Conservation (phyloP, 2,797 vertebrate species). For the Peromyscus attwateri region DNA sequence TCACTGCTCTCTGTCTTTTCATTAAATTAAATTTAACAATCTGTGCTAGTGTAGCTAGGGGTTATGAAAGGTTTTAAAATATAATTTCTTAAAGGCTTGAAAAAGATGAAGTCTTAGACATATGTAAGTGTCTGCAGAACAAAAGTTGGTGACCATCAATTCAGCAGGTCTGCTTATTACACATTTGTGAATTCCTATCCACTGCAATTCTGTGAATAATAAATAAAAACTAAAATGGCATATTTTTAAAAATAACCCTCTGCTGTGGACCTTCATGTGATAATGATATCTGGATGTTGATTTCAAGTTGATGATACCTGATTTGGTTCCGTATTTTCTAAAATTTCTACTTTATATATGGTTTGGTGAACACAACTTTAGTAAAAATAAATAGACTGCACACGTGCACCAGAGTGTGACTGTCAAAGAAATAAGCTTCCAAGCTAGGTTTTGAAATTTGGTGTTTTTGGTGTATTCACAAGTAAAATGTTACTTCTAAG, state of each 20-base stretch:
- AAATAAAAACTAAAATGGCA: slow-evolving; percentile 35
- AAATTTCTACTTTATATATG: slow-evolving; percentile 13
- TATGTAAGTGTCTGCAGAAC: neutral
- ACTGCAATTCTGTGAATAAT: neutral
- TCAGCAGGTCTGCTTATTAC: neutral
- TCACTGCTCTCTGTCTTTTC: neutral
- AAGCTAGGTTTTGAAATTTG: slow-evolving; percentile 59
- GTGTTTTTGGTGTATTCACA: slow-evolving; percentile 5
- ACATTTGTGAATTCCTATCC: neutral
- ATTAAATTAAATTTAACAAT: slow-evolving; percentile 23
- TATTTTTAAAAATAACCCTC: slow-evolving; percentile 21
- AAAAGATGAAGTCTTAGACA: neutral
- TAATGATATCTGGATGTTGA: neutral
- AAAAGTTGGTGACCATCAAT: neutral
- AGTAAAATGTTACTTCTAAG: slow-evolving; percentile 63
- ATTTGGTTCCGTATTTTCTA: neutral
- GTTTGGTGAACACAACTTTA: slow-evolving; percentile 43
- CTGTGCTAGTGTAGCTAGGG: neutral
- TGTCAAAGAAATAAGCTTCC: slow-evolving; percentile 60
- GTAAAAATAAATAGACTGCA: neutral
- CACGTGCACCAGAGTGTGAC: slow-evolving; percentile 39
- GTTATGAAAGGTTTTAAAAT: slow-evolving; percentile 33
- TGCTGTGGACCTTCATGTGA: slow-evolving; percentile 16
- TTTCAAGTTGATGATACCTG: neutral
- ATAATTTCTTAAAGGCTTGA: slow-evolving; percentile 14